Conservation (phyloP, 1,140 invertebrate species). For the Caenorhabditis inopinata region DNA sequence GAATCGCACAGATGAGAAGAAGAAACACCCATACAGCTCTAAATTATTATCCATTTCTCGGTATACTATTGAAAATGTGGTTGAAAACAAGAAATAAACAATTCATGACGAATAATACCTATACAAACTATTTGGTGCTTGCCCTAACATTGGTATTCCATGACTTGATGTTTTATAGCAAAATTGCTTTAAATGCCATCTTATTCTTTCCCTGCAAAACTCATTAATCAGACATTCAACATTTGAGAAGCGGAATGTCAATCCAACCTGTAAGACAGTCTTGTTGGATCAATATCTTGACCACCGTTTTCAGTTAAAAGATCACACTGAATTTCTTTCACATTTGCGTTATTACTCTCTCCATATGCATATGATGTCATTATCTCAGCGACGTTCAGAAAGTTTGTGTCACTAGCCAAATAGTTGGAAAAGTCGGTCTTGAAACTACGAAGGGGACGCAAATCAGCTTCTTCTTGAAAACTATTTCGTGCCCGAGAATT, state of each 20-base stretch:
- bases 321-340: conserved; percentile 43
- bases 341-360: conserved; percentile 39
- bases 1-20: conserved; percentile 50
- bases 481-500: neutral
- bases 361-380: conserved; percentile 36
- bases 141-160: conserved; percentile 62
- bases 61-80: no score
- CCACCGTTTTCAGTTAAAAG: conserved; percentile 41
- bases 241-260: neutral
- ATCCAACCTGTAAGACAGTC: conserved; percentile 37
- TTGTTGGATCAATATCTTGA: conserved; percentile 42
- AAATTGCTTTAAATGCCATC: conserved; percentile 56
- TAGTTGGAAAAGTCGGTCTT: conserved; percentile 40
- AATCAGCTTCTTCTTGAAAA: conserved; percentile 32
- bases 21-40: conserved; percentile 55
- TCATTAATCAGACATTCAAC: no score
- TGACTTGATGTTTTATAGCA: conserved; percentile 62
- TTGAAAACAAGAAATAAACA: no score
- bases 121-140: conserved; percentile 57
- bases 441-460: conserved; percentile 30
- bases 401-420: conserved; percentile 42
- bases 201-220: conserved; percentile 46
- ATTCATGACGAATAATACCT: conserved; percentile 29
- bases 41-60: no score
- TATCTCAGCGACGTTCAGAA: conserved; percentile 36